phyloP scores from a whole-genome alignment of 2,797 vertebrate species.

The Enteromius trimaculatus region DNA sequence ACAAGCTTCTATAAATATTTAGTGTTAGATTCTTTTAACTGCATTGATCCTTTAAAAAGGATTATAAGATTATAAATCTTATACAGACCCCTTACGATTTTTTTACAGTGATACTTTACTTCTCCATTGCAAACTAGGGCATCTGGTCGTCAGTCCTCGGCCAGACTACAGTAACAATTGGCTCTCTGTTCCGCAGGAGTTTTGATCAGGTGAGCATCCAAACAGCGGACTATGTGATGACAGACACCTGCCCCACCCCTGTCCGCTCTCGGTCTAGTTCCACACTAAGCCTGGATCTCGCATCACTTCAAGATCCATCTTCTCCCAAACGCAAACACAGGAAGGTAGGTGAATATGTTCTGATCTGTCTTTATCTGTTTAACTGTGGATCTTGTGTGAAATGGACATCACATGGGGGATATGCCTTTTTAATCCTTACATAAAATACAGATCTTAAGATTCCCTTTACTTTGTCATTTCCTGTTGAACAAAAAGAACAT shows the following conservation, averaged over 20 bases:
- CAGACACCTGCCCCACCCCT: slow-evolving; percentile 50
- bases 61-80: neutral
- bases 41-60: neutral
- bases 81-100: neutral
- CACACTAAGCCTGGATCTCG: slow-evolving; percentile 48
- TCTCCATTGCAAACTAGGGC: slow-evolving; percentile 6
- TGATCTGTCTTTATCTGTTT: slow-evolving; percentile 1
- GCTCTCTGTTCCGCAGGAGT: slow-evolving; percentile 48
- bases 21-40: neutral
- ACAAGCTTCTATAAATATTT: neutral
- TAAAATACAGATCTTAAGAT: neutral
- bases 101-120: neutral
- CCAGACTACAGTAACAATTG: slow-evolving; percentile 30
- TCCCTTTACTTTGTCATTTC: slow-evolving; percentile 3
- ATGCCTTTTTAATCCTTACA: neutral
- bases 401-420: neutral
- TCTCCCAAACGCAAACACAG: slow-evolving; percentile 39
- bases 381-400: neutral
- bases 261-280: slow-evolving; percentile 46
- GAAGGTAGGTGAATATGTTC: slow-evolving; percentile 46
- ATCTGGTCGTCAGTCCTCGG: neutral
- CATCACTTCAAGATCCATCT: slow-evolving; percentile 24
- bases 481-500: neutral
- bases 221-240: slow-evolving; percentile 47
- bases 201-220: slow-evolving; percentile 59